Percentiles rank a stretch among this genome's conserved stretches.
phyloP scores from a whole-genome alignment of 2,797 vertebrate genomes.

The Triplophysa yarkandensis region DNA sequence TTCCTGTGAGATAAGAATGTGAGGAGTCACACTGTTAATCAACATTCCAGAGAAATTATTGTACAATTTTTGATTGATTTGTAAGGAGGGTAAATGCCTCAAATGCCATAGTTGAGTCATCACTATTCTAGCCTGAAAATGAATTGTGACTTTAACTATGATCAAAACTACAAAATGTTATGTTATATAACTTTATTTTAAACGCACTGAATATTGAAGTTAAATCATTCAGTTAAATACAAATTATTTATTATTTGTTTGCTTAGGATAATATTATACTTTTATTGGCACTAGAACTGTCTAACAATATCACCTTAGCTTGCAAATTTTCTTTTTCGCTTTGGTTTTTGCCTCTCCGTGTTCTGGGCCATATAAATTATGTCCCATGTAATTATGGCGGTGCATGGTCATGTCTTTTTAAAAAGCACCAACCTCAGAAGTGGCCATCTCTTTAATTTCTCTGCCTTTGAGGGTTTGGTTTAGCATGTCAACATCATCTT shows the following conservation, averaged over 20 bases:
- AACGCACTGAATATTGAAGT: too few species aligned
- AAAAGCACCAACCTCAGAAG: slow-evolving; percentile 72
- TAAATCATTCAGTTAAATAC: not conserved
- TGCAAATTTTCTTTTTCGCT: slow-evolving; percentile 59
- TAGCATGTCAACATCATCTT: slow-evolving; percentile 11
- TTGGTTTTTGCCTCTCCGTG: slow-evolving; percentile 56
- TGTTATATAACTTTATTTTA: too few species aligned
- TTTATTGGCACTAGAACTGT: not conserved
- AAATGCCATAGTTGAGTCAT: slow-evolving; percentile 22
- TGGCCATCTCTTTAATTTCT: slow-evolving; percentile 69
- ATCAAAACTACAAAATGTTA: too few species aligned
- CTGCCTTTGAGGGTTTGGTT: slow-evolving; percentile 45
- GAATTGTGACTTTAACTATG: not conserved
- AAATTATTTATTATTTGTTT: too few species aligned
- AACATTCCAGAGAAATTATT: slow-evolving; percentile 51
- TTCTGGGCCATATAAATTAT: slow-evolving; percentile 72
- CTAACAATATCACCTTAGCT: not conserved
- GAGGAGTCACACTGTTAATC: slow-evolving; percentile 46
- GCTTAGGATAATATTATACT: not conserved
- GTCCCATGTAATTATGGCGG: slow-evolving; percentile 73
- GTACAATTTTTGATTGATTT: slow-evolving; percentile 33
- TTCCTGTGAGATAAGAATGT: slow-evolving; percentile 59
- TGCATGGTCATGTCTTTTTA: slow-evolving; percentile 72
- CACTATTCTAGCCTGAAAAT: not conserved
- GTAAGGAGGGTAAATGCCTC: not conserved